These are phyloP conservation scores for Antigone vipio DNA, from an alignment of 2,113 vertebrate genomes.

Conservation along the genomic window DNA sequence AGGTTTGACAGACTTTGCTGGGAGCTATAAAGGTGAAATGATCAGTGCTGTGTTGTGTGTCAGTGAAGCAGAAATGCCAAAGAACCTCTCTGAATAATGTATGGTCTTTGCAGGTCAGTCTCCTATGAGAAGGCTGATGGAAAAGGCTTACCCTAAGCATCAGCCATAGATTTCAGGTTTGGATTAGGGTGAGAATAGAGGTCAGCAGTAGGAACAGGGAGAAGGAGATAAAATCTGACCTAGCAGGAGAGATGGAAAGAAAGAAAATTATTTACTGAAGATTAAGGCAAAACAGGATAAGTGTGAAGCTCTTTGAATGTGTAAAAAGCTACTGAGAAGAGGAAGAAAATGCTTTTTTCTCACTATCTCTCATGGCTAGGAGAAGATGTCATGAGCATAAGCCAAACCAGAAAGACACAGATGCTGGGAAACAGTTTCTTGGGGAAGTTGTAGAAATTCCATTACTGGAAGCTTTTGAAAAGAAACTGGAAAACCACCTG, in stretches of 20 bases:
- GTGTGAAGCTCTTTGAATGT: background rate
- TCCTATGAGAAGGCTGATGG: background rate
- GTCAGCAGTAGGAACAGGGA: background rate
- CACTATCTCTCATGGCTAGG: background rate
- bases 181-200: background rate
- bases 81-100: background rate
- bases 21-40: conserved; percentile 11
- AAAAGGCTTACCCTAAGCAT: background rate
- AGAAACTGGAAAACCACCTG: background rate
- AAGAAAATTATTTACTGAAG: background rate
- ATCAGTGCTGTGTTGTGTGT: background rate
- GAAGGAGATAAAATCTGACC: background rate
- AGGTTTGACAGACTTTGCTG: conserved; percentile 5
- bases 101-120: background rate
- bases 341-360: background rate
- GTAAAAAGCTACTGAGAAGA: background rate
- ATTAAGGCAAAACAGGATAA: background rate
- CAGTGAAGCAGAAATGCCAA: conserved; percentile 11
- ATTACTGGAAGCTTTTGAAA: background rate
- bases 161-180: background rate
- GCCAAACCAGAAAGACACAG: background rate
- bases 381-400: background rate
- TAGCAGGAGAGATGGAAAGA: background rate
- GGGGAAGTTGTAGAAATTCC: background rate
- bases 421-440: background rate